Evolutionary conservation across 2,113 vertebrate species (phyloP).

Genomic region (Antigone vipio): DNA sequence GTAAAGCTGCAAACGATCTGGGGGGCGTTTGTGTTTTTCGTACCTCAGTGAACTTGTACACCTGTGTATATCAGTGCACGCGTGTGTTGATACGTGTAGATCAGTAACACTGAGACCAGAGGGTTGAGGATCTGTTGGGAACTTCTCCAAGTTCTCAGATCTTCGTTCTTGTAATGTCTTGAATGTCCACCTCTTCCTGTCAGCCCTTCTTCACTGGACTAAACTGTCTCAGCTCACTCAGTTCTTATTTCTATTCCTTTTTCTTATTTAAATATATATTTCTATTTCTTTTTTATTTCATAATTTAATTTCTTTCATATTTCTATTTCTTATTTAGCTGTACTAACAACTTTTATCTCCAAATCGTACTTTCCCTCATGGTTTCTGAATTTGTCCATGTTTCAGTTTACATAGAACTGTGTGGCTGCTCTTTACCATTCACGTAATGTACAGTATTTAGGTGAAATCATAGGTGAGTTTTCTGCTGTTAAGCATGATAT

Average conservation of each 20-base stretch:
- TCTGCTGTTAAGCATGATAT: not conserved
- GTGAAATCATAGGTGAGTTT: not conserved
- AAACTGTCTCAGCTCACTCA: not conserved
- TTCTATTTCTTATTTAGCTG: not conserved
- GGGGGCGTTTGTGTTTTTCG: rapidly evolving
- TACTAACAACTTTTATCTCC: not conserved
- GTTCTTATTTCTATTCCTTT: not conserved
- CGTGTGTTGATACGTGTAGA: rapidly evolving
- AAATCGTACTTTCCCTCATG: not conserved
- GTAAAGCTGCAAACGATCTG: slow-evolving; percentile 58
- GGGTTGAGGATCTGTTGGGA: not conserved
- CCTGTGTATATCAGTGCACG: too few relatives aligned
- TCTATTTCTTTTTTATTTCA: not conserved
- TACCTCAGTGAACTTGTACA: rapidly evolving
- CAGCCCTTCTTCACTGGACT: not conserved
- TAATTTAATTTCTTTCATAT: not conserved
- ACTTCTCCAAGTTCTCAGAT: not conserved
- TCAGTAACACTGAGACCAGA: too few relatives aligned
- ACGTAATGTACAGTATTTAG: not conserved
- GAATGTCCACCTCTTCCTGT: not conserved
- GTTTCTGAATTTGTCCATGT: not conserved
- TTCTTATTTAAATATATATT: not conserved
- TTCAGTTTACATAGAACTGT: not conserved
- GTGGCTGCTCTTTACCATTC: not conserved
- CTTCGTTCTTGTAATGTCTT: not conserved